Base-by-base conservation (phyloP, 2,113 vertebrate species). In the Sylvia atricapilla region DNA sequence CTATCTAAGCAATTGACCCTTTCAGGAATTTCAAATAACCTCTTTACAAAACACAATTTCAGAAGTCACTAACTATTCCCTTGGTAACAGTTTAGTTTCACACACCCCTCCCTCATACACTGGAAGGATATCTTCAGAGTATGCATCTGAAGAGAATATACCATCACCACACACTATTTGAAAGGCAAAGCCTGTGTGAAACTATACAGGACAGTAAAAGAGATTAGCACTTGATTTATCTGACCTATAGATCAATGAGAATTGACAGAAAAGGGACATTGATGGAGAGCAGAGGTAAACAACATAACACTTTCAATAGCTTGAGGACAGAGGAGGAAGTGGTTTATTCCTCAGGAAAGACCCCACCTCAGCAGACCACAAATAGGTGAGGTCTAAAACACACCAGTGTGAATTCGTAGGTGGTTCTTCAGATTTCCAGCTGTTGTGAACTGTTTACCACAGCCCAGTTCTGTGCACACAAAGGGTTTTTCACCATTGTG, bases 371-470 rank as follows among this genome's bases (percentile, higher is more conserved):
- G 84, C 49, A 62, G 63, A 92, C n/a, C 93, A 92, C 41, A 80
- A 93, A 90, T 55, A 92, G 63, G 20, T 66, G 92, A 89, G 69
- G 59, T 44, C 55, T 35, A 84, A 81, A 94, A 97, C 98, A 88
- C 93, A 99, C 99, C 99, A 90, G 99, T 99, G 96, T 99, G 99
- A 75, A 98, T 98, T 76, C 99, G 98, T 47, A 97, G 97, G 97
- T 99, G 99, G 97, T 99, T 99, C 98, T 99, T 99, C 95, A 99
- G 95, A 97, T 99, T 99, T 55, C 99, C 99, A 58, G 99, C 99
- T 15, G 99, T 99, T 67, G 99, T 99, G 97, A 99, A 99, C 96
- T 98, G 99, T 96, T 99, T 99, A 56, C 98, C 99, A 84, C 99
- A 99, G 97, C 98, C 98, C 60, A 98, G 98, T 97, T 99, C 99